phyloP scores from a whole-genome alignment of 2,113 vertebrate species.

The Apodemus sylvaticus region DNA sequence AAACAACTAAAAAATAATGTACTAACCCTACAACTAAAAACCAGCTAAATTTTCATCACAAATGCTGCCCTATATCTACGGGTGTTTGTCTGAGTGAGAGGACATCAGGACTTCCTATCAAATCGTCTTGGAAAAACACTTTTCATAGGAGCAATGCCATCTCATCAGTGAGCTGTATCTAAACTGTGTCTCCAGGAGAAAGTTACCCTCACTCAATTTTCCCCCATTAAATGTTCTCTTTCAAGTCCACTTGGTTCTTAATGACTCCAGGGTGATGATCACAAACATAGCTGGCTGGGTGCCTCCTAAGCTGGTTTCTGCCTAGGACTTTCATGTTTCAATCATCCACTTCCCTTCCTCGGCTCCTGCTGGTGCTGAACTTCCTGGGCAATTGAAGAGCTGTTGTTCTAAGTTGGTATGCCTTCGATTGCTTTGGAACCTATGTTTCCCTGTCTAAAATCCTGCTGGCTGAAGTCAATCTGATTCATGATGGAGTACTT shows the following conservation, averaged over 20 bases:
- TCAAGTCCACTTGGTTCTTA: conserved; percentile 22
- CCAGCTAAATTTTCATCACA: background rate
- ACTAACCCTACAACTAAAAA: background rate
- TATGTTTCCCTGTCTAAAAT: background rate
- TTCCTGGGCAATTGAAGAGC: background rate
- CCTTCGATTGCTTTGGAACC: background rate
- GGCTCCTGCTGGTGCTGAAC: background rate
- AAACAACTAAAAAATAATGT: background rate
- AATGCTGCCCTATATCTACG: background rate
- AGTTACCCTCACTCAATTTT: conserved; percentile 9
- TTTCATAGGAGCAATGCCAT: background rate
- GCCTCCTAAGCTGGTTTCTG: conserved; percentile 1
- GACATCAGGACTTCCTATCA: background rate
- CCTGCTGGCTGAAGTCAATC: background rate
- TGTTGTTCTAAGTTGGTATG: background rate
- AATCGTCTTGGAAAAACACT: background rate
- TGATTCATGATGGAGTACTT: background rate
- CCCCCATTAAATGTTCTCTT: background rate
- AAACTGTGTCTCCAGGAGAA: background rate
- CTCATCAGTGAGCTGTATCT: background rate
- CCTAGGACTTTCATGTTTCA: background rate
- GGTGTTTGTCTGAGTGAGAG: background rate
- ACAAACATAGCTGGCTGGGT: background rate
- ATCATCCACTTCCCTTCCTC: background rate
- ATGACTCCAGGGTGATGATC: background rate